Evolutionary conservation across 2,888 invertebrate genomes (phyloP).

Genomic region (Trachelus troglodyta): DNA sequence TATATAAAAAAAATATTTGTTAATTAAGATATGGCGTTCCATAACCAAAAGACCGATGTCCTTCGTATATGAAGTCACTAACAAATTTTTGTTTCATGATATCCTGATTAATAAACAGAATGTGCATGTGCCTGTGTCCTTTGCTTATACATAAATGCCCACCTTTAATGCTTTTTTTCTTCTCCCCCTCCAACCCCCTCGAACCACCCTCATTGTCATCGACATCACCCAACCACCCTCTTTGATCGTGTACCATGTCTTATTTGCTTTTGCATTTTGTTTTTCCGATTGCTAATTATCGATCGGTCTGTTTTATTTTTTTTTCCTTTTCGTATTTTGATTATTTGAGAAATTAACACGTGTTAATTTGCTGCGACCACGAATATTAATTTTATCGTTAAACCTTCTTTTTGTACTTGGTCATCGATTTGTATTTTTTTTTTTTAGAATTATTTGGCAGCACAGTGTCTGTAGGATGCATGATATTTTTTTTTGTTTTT

Average conservation of each 20-base stretch:
- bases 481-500: slow-evolving; percentile 14
- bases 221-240: background rate
- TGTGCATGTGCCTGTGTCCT: slow-evolving; percentile 67
- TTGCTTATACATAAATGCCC: slow-evolving; percentile 33
- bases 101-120: slow-evolving; percentile 66
- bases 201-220: background rate
- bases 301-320: slow-evolving; percentile 11
- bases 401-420: background rate
- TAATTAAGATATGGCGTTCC: slow-evolving; percentile 39
- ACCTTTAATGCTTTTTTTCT: slow-evolving; percentile 20
- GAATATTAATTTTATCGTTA: slow-evolving; percentile 11
- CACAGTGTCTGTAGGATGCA: slow-evolving; percentile 10
- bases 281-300: slow-evolving; percentile 22
- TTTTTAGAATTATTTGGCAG: slow-evolving; percentile 5
- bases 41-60: slow-evolving; percentile 34
- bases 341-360: slow-evolving; percentile 43
- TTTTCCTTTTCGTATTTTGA: slow-evolving; percentile 19
- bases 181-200: background rate
- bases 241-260: slow-evolving; percentile 10
- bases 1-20: slow-evolving; percentile 29
- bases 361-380: slow-evolving; percentile 62
- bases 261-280: slow-evolving; percentile 58
- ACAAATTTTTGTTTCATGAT: slow-evolving; percentile 62
- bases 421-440: background rate
- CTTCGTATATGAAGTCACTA: slow-evolving; percentile 30